Conservation (phyloP, 2,888 invertebrate genomes). For the Halictus quadricinctus region DNA sequence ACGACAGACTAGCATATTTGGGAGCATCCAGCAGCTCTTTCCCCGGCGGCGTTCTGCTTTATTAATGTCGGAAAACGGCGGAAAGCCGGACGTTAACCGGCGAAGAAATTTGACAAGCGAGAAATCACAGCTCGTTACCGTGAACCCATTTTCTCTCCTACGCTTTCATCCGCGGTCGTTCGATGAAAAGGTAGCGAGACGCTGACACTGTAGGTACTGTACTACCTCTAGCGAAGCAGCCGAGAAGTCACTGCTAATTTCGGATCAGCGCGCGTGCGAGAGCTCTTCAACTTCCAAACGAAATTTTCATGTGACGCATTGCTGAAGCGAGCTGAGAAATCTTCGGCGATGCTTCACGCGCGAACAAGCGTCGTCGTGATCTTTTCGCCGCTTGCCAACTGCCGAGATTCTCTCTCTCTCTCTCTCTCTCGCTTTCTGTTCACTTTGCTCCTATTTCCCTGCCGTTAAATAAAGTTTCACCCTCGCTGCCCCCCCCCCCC, state of each 20-base stretch:
- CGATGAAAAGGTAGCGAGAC: slow-evolving; percentile 1
- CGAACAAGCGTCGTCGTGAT: slow-evolving; percentile 43
- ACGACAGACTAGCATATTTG: background rate
- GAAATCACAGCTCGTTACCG: slow-evolving; percentile 13
- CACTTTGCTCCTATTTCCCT: slow-evolving; percentile 42
- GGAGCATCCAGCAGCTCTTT: background rate
- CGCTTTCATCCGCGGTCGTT: background rate
- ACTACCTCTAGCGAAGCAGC: background rate
- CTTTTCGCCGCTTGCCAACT: slow-evolving; percentile 52
- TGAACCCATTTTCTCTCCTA: background rate
- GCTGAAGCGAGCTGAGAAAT: slow-evolving; percentile 42
- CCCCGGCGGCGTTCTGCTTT: background rate
- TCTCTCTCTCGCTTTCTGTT: background rate
- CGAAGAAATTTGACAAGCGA: slow-evolving; percentile 10
- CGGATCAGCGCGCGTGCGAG: background rate
- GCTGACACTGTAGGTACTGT: background rate
- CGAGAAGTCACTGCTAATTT: slow-evolving; percentile 7
- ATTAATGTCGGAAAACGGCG: background rate
- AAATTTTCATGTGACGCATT: slow-evolving; percentile 33
- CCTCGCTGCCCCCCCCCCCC: background rate
- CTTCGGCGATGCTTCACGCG: slow-evolving; percentile 59
- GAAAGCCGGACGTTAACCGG: background rate
- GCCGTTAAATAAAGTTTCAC: slow-evolving; percentile 54
- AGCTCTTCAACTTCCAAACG: background rate
- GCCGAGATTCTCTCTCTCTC: slow-evolving; percentile 29